These are phyloP conservation scores for Malacosoma neustria DNA, from an alignment of 2,888 invertebrate genomes.

Conservation along the genomic window DNA sequence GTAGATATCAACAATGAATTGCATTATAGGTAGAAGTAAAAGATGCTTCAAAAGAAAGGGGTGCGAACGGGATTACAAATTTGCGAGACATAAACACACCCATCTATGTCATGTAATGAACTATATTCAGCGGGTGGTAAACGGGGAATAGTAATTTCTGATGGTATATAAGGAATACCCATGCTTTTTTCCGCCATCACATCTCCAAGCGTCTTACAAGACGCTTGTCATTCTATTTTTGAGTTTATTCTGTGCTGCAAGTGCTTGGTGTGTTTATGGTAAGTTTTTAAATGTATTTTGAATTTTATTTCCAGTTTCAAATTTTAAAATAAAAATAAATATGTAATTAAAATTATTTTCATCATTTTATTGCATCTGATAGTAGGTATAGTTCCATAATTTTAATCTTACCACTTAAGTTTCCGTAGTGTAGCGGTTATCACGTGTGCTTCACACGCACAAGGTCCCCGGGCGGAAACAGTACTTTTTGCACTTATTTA, in stretches of 20 bases:
- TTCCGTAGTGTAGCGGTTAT: conserved; percentile 84
- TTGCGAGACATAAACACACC: conserved; percentile 53
- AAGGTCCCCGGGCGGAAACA: conserved; percentile 80
- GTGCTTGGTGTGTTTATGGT: conserved; percentile 24
- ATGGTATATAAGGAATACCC: conserved; percentile 48
- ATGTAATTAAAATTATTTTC: background rate
- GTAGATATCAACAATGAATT: background rate
- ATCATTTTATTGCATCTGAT: background rate
- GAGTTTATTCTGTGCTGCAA: conserved; percentile 13
- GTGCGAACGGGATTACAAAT: conserved; percentile 55
- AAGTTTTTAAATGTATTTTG: conserved; percentile 12
- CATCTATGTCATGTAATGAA: conserved; percentile 42
- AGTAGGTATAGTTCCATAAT: conserved; percentile 2
- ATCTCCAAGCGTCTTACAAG: conserved; percentile 33
- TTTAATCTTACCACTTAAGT: conserved; percentile 20
- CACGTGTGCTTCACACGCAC: conserved; percentile 86
- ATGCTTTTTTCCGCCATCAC: conserved; percentile 22
- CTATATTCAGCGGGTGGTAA: conserved; percentile 65
- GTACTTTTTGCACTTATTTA: no score
- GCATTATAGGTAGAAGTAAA: background rate
- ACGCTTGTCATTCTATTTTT: conserved; percentile 30
- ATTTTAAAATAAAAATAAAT: background rate
- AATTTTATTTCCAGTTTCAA: no score
- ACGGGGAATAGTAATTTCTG: conserved; percentile 47
- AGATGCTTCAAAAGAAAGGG: conserved; percentile 18